Evolutionary conservation across 2,888 invertebrate genomes (phyloP).

Genomic region (Meliscaeva auricollis): DNA sequence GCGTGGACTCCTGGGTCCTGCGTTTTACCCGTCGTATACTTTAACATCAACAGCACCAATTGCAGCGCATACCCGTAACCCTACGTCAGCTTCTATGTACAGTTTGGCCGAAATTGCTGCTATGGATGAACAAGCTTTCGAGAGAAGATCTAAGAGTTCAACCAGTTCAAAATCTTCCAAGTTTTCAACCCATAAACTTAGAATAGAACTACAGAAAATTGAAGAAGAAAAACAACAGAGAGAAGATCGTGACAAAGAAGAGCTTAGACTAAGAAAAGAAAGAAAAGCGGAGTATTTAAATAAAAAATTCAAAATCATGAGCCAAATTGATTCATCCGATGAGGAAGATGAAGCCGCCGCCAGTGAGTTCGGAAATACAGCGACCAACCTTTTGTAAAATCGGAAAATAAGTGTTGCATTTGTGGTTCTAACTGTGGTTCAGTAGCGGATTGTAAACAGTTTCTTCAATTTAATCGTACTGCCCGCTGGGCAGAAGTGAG

Average conservation of each 20-base stretch:
- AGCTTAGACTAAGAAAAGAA: neutral
- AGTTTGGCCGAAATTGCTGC: too few relatives aligned
- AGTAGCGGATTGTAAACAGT: constrained; percentile 12
- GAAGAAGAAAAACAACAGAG: constrained; percentile 30
- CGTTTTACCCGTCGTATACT: too few relatives aligned
- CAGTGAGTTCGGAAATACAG: neutral
- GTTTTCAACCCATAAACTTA: too few relatives aligned
- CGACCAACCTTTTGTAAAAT: neutral
- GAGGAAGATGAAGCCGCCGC: neutral
- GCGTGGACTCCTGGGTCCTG: too few relatives aligned
- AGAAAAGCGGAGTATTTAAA: constrained; percentile 13
- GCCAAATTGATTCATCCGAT: constrained; percentile 12
- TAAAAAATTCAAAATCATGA: constrained; percentile 19
- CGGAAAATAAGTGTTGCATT: constrained; percentile 23
- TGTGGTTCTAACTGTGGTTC: constrained; percentile 15
- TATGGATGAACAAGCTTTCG: too few relatives aligned
- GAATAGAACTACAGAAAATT: constrained; percentile 38
- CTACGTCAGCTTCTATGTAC: too few relatives aligned
- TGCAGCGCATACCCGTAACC: too few relatives aligned
- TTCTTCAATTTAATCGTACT: too few relatives aligned
- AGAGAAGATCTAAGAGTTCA: too few relatives aligned
- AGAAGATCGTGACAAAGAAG: constrained; percentile 29
- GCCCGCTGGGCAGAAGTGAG: constrained; percentile 30
- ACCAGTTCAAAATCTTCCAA: too few relatives aligned
- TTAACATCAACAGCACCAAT: too few relatives aligned